Base-by-base conservation (phyloP, 1,140 invertebrate genomes). In the Elymnias hypermnestra region DNA sequence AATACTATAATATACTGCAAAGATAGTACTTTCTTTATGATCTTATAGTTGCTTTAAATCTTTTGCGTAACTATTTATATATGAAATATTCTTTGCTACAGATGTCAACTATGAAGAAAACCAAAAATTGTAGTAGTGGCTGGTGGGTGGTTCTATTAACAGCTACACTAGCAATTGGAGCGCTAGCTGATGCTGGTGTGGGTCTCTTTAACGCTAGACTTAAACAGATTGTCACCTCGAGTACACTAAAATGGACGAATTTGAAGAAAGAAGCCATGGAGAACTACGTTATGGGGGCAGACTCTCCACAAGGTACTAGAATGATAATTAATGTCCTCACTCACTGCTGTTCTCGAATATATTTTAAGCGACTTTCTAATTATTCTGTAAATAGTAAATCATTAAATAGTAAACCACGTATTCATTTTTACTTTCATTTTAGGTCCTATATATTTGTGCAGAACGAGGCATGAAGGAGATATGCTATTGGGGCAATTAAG, bases 391-490 rank as follows among this genome's bases (percentile, higher is more conserved):
- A n/a, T n/a, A n/a, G n/a, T 45, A 29, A 12, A 5, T 26, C 5
- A 22, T n/a, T n/a, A n/a, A n/a, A n/a, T n/a, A n/a, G n/a, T n/a
- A n/a, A n/a, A n/a, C n/a, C n/a, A n/a, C n/a, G n/a, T n/a, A n/a
- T n/a, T n/a, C n/a, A n/a, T n/a, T n/a, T n/a, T n/a, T n/a, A 44
- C 33, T 44, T 41, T 28, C 4, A 17, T 66, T 62, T 56, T 66
- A 85, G 82, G 87, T 47, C 87, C 90, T 3, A 89, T 94, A 18
- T 94, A 91, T 79, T 88, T 95, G 1, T 95, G 94, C 71, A 88
- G 93, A 37, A 91, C 90, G 2, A 83, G 87, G 40, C 89, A 92
- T 43, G 90, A 90, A 59, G 91, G 91, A 1, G 86, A 92, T 19
- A 92, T 89, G 89, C 89, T 94, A 4, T 87, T 92, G 4, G 94